A percentile compares a stretch with the other conserved stretches of the same genome.
phyloP scores from a whole-genome alignment of 2,888 invertebrate species.

The Stenchaetothrips biformis region DNA sequence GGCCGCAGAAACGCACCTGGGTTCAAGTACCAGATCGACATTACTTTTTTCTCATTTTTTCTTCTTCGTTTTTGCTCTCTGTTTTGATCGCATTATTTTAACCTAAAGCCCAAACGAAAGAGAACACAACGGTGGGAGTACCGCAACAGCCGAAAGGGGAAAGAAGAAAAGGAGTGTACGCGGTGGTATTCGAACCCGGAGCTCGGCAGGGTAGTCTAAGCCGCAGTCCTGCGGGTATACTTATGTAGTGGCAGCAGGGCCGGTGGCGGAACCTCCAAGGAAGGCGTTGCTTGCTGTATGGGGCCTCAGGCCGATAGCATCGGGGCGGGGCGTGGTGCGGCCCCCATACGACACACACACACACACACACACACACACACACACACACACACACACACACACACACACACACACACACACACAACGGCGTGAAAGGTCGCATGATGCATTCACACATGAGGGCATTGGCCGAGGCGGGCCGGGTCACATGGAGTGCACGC shows the following conservation, averaged over 20 bases:
- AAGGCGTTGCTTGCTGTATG: no score
- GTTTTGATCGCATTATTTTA: background rate
- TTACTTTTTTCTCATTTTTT: background rate
- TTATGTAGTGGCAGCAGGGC: no score
- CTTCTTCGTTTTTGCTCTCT: background rate
- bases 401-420: background rate
- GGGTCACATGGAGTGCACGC: background rate
- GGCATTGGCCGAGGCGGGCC: conserved; percentile 7
- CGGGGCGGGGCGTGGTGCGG: background rate
- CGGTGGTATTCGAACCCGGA: no score
- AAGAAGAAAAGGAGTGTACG: no score
- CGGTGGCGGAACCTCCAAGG: no score
- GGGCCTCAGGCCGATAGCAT: background rate
- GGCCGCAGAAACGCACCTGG: background rate
- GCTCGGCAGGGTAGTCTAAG: no score
- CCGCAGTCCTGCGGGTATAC: no score
- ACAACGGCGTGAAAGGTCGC: conserved; percentile 6
- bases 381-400: no score
- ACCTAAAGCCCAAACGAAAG: no score
- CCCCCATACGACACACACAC: background rate
- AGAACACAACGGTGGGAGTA: no score
- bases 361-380: background rate
- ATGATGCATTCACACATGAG: background rate
- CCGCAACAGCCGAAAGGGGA: no score
- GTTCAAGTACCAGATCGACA: background rate